Evolutionary conservation across 2,888 invertebrate genomes (phyloP).

Genomic region (Holacanthella duospinosa): DNA sequence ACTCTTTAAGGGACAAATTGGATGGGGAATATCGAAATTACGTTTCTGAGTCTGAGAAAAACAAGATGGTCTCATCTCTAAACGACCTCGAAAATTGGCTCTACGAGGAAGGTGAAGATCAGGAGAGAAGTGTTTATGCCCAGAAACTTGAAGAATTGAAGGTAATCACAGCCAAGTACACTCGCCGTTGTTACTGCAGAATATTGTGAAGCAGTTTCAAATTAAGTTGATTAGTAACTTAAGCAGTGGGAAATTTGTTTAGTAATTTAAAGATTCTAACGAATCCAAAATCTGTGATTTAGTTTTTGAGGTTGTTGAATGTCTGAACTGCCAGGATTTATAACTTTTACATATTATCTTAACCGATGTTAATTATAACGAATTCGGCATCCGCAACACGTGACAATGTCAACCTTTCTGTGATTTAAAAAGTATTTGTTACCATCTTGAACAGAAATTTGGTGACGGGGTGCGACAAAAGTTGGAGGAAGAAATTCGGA

Average conservation of each 20-base stretch:
- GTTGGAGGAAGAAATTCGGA: neutral
- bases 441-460: neutral
- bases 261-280: no score
- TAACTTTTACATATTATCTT: no score
- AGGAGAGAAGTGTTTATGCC: slow-evolving; percentile 60
- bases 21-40: slow-evolving; percentile 66
- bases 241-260: no score
- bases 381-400: no score
- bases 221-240: no score
- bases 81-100: slow-evolving; percentile 90
- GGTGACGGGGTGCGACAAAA: neutral
- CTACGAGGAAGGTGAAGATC: slow-evolving; percentile 93
- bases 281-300: no score
- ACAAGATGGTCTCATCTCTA: slow-evolving; percentile 54
- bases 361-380: neutral
- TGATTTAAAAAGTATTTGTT: neutral
- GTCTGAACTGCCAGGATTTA: no score
- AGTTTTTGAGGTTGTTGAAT: no score
- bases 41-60: slow-evolving; percentile 59
- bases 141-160: slow-evolving; percentile 47
- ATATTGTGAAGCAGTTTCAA: neutral
- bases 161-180: slow-evolving; percentile 39
- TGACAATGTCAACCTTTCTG: no score
- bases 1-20: slow-evolving; percentile 84
- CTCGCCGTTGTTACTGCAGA: neutral